Evolutionary conservation across 2,797 vertebrate genomes (phyloP).

Genomic region (Xenentodon cancila): DNA sequence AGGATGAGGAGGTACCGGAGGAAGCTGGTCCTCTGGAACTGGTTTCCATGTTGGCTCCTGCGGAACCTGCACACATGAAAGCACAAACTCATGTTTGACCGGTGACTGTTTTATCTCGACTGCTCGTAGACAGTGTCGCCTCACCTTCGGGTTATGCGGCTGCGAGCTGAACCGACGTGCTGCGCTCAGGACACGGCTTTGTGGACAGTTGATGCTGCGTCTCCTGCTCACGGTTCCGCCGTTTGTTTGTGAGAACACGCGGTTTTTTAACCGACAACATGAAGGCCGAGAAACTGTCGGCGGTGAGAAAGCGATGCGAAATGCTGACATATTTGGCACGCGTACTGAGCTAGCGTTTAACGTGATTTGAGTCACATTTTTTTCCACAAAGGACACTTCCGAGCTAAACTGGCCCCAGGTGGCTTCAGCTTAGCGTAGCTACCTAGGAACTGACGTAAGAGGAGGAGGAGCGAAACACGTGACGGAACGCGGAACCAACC

Average conservation of each 20-base stretch:
- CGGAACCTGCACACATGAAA: conserved; percentile 72
- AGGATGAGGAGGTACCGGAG: conserved; percentile 62
- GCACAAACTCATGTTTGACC: neutral
- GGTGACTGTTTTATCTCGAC: too few species aligned
- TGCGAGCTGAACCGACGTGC: conserved; percentile 28
- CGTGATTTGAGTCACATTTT: rapidly evolving
- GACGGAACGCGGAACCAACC: too few species aligned
- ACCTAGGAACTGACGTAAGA: too few species aligned
- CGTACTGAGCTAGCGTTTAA: neutral
- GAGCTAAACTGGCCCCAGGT: neutral
- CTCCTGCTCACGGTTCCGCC: neutral
- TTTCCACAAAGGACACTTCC: neutral
- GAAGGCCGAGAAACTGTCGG: neutral
- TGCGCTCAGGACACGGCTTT: neutral
- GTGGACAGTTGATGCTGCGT: neutral
- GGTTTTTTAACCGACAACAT: neutral
- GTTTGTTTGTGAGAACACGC: neutral
- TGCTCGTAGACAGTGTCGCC: neutral
- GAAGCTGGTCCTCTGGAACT: conserved; percentile 68
- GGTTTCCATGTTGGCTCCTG: conserved; percentile 75
- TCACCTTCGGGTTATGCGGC: conserved; percentile 73
- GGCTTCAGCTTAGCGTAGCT: rapidly evolving
- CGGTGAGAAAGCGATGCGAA: conserved; percentile 2
- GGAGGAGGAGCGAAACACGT: too few species aligned
- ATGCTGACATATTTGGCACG: conserved; percentile 25